Evolutionary conservation across 2,888 invertebrate species (phyloP), one percentile per base, ranked within the genome.

Genomic region (Macrosoma leucophasiata): DNA sequence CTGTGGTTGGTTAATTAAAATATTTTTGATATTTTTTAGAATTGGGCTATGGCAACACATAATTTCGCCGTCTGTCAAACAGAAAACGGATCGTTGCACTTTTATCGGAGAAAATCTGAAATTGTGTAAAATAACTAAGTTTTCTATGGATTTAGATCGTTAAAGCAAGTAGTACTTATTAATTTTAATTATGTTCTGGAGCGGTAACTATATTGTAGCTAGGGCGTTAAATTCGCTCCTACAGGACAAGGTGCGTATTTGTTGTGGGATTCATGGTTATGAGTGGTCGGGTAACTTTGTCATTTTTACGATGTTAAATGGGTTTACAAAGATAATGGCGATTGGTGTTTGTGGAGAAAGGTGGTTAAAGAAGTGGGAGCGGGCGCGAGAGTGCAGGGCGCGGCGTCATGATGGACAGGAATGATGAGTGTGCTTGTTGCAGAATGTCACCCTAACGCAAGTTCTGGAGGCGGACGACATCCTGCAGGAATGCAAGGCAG

Each of bases 401-500:
- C 3, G 15, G 9, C 7, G n/a, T 33, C 24, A 18, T 33, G 7
- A 20, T 1, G 9, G 7, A n/a, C 2, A 7, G 8, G n/a, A 17
- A 6, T 9, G 1, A 14, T 13, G 36, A 50, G 36, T 50, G 46
- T 36, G 28, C 56, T 64, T 59, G 58, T 88, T 88, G 38, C 78
- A 97, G 96, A 92, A 95, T 90, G 92, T 95, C 50, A 94, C 93
- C 36, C 85, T 98, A 45, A 89, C 90, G 62, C 95, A 96, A 75
- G 88, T 98, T 48, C 87, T 98, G 88, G 95, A 97, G 69, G 94
- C 96, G 69, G 96, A 96, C 67, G 96, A 97, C 78, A 93, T 98
- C 63, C 88, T 98, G 52, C 96, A 96, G 75, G 97, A 98, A 87
- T 96, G 97, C 77, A 95, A 95, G 84, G 91, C 91, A 48, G 95